phyloP scores from a whole-genome alignment of 2,888 invertebrate species.

The Cephus rjabovi region DNA sequence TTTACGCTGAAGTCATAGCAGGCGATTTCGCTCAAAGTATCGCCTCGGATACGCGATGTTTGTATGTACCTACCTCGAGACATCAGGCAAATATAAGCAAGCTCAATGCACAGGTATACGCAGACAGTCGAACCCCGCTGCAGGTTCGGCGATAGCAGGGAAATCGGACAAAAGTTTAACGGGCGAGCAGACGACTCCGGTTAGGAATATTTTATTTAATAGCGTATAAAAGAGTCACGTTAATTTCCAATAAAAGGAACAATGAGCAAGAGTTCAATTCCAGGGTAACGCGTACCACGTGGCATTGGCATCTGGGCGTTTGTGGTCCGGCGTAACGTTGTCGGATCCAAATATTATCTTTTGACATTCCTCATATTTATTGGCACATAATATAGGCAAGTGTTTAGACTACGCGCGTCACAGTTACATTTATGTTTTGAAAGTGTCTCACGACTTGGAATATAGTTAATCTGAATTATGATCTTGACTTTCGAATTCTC shows the following conservation, averaged over 20 bases:
- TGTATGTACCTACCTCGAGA: slow-evolving; percentile 22
- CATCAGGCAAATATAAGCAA: slow-evolving; percentile 26
- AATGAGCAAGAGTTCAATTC: neutral
- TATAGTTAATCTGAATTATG: neutral
- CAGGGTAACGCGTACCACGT: neutral
- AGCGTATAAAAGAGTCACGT: slow-evolving; percentile 20
- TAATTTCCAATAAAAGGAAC: slow-evolving; percentile 21
- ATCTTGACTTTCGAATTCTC: neutral
- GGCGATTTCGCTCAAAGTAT: slow-evolving; percentile 20
- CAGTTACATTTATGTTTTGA: neutral
- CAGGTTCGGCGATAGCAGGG: neutral
- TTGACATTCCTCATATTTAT: neutral
- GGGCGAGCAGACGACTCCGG: neutral
- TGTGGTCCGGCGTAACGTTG: neutral
- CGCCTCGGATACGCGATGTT: slow-evolving; percentile 23
- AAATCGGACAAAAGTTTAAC: slow-evolving; percentile 17
- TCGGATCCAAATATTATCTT: neutral
- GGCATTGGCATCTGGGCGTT: neutral
- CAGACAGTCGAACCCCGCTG: neutral
- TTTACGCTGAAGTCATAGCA: slow-evolving; percentile 18
- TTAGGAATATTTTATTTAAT: slow-evolving; percentile 13
- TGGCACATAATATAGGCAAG: neutral
- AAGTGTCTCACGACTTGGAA: neutral
- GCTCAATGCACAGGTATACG: neutral
- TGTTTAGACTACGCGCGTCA: neutral